phyloP scores from a whole-genome alignment of 2,113 vertebrate genomes.

The Peromyscus polionotus region DNA sequence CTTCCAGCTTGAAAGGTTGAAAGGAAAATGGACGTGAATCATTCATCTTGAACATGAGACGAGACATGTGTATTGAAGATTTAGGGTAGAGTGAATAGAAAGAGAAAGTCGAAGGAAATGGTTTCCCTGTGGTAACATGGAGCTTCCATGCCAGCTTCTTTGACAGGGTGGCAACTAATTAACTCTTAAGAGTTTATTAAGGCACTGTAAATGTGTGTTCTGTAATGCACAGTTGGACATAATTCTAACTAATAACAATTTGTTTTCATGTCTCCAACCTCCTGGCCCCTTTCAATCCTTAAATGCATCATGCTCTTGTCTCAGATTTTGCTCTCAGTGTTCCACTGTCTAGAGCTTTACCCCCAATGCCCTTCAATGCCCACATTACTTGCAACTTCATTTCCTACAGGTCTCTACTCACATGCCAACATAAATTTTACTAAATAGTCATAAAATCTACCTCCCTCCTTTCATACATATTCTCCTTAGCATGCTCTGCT shows the following conservation, averaged over 20 bases:
- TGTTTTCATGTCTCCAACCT: not conserved
- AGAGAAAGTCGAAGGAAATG: not conserved
- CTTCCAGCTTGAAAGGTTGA: not conserved
- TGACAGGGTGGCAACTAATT: not conserved
- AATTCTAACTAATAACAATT: slow-evolving; percentile 30
- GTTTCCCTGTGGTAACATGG: not conserved
- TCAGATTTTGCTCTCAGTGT: not conserved
- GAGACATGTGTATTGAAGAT: not conserved
- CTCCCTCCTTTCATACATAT: not conserved
- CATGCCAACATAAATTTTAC: not conserved
- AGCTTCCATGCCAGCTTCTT: not conserved
- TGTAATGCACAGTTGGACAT: not conserved
- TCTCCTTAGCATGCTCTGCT: not conserved
- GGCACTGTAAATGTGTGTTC: not conserved
- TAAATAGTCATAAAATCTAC: not conserved
- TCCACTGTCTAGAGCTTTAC: not conserved
- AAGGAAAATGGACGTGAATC: not conserved
- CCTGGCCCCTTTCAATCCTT: not conserved
- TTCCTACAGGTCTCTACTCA: not conserved
- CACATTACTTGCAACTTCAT: not conserved
- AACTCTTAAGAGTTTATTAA: not conserved
- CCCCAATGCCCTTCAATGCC: not conserved
- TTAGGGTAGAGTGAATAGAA: not conserved
- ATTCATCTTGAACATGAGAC: not conserved
- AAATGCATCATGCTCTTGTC: not conserved